Percentiles rank a stretch among this genome's conserved stretches.
These are phyloP conservation scores for Unio delphinus DNA, from an alignment of 2,888 invertebrate species.

Conservation along the genomic window DNA sequence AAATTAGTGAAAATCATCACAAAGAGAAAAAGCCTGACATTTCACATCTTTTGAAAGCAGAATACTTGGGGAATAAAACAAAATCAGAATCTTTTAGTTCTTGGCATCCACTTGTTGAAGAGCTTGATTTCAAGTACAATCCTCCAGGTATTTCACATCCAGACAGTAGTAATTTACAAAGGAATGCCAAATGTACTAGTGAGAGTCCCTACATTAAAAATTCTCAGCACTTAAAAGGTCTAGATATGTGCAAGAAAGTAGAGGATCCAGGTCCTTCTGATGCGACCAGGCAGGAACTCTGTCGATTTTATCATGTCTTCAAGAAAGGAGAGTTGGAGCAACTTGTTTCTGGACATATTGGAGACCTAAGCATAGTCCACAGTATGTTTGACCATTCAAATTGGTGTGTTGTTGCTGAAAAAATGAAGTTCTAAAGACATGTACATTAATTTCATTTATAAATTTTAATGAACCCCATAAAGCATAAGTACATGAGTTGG, in stretches of 20 bases:
- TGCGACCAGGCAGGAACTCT: conserved; percentile 49
- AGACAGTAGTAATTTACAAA: no score
- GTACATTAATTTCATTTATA: no score
- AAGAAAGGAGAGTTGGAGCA: conserved; percentile 79
- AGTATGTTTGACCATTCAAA: conserved; percentile 96
- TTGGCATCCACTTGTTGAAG: no score
- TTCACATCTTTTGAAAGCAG: conserved; percentile 5
- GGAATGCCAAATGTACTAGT: no score
- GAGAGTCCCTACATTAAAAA: no score
- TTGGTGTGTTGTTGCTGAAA: conserved; percentile 89
- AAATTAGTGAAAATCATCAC: no score
- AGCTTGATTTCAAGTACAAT: no score
- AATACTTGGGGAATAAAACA: conserved; percentile 7
- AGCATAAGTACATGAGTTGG: no score
- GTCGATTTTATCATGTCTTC: conserved; percentile 95
- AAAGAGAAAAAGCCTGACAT: background rate
- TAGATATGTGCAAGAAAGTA: no score
- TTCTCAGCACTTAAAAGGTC: no score
- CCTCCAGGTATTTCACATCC: no score
- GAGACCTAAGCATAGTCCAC: conserved; percentile 75
- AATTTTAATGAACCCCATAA: no score
- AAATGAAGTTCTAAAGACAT: conserved; percentile 63
- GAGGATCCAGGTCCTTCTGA: conserved; percentile 21
- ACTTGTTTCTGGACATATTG: conserved; percentile 73
- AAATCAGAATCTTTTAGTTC: conserved; percentile 1